These are phyloP conservation scores for Marisa cornuarietis DNA, from an alignment of 1,140 invertebrate species.

Conservation along the genomic window DNA sequence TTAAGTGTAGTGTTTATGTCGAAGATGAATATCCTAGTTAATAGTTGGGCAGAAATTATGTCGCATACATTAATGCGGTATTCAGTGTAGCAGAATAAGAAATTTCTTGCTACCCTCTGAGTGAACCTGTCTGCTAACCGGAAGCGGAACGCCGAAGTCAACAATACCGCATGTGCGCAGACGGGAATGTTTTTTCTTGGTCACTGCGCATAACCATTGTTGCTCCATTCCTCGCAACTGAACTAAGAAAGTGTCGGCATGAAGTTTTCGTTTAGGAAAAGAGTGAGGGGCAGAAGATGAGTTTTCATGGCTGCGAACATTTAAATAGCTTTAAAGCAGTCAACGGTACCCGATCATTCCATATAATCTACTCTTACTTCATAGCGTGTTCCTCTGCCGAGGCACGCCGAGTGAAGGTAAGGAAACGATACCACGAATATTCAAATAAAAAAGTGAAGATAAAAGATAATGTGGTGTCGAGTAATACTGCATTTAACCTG, in stretches of 20 bases:
- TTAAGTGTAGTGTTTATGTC: too few species aligned
- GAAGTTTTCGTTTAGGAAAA: constrained; percentile 33
- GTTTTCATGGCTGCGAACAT: constrained; percentile 75
- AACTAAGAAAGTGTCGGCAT: constrained; percentile 31
- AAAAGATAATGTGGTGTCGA: constrained; percentile 5
- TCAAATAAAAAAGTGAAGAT: constrained; percentile 1
- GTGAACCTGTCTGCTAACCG: constrained; percentile 6
- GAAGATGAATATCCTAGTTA: too few species aligned
- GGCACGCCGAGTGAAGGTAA: constrained; percentile 77
- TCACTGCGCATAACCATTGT: constrained; percentile 50
- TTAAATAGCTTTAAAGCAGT: constrained; percentile 80
- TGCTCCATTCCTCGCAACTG: constrained; percentile 24
- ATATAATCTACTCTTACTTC: constrained; percentile 80
- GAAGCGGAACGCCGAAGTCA: constrained; percentile 29
- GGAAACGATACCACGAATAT: constrained; percentile 21
- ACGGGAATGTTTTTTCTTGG: constrained; percentile 19
- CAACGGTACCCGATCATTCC: constrained; percentile 78
- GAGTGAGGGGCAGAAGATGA: constrained; percentile 44
- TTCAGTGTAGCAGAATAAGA: too few species aligned
- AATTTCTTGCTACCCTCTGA: too few species aligned
- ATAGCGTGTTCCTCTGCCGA: constrained; percentile 77
- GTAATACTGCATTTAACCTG: background rate
- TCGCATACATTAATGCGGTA: too few species aligned
- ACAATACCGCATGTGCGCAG: constrained; percentile 36
- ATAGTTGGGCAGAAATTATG: too few species aligned